These are phyloP conservation scores for Eidolon dupreanum DNA, from an alignment of 2,797 vertebrate genomes.

Conservation along the genomic window DNA sequence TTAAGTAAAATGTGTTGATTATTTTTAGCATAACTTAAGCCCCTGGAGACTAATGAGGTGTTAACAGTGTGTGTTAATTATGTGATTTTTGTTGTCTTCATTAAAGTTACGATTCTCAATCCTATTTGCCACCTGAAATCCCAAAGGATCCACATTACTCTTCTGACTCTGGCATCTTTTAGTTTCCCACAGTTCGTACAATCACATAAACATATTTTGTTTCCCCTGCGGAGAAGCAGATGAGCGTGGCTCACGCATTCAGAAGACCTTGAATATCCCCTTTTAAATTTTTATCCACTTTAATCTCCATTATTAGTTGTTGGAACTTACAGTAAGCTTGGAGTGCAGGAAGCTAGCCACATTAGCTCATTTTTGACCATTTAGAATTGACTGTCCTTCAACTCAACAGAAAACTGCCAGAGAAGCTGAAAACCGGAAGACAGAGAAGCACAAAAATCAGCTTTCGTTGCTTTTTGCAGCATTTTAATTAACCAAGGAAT, in stretches of 20 bases:
- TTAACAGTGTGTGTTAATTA: slow-evolving; percentile 83
- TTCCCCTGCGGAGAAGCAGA: slow-evolving; percentile 65
- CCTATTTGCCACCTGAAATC: slow-evolving; percentile 81
- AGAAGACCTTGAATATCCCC: slow-evolving; percentile 43
- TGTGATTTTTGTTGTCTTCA: slow-evolving; percentile 77
- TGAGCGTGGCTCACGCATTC: slow-evolving; percentile 42
- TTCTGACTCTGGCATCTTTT: slow-evolving; percentile 66
- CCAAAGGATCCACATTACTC: slow-evolving; percentile 64
- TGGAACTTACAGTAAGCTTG: slow-evolving; percentile 36
- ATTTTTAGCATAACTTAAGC: slow-evolving; percentile 82
- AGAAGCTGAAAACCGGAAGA: slow-evolving; percentile 66
- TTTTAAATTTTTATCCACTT: neutral
- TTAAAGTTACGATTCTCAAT: slow-evolving; percentile 80
- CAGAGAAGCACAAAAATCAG: slow-evolving; percentile 48
- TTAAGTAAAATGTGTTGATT: slow-evolving; percentile 78
- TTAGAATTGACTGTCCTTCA: slow-evolving; percentile 64
- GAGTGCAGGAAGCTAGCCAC: neutral
- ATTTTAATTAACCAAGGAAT: slow-evolving; percentile 69
- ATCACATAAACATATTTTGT: slow-evolving; percentile 63
- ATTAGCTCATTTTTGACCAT: slow-evolving; percentile 49
- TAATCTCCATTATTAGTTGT: neutral
- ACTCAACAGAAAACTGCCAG: slow-evolving; percentile 64
- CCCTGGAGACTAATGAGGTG: slow-evolving; percentile 82
- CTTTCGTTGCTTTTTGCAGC: slow-evolving; percentile 37
- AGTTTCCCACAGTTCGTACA: slow-evolving; percentile 63